Conservation (phyloP, 2,888 invertebrate genomes). For the Lobophora halterata region DNA sequence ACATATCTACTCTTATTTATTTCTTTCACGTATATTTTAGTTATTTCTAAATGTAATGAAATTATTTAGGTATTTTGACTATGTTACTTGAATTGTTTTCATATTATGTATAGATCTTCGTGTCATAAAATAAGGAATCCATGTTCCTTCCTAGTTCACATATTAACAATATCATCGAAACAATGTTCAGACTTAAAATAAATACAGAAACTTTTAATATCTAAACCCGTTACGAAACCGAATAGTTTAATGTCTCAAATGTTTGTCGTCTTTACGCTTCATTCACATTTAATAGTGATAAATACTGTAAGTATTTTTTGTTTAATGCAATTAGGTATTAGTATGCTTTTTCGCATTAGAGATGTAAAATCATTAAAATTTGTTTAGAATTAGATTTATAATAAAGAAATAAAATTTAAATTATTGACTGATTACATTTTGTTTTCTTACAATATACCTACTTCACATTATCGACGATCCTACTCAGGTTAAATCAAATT, state of each 20-base stretch:
- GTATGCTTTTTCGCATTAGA: constrained; percentile 61
- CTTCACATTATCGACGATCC: too few relatives aligned
- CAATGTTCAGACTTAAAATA: constrained; percentile 9
- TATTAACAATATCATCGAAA: too few relatives aligned
- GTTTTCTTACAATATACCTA: too few relatives aligned
- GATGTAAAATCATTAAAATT: constrained; percentile 46
- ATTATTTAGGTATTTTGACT: constrained; percentile 1
- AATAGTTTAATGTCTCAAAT: constrained; percentile 20
- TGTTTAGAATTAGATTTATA: constrained; percentile 50
- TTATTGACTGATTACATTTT: constrained; percentile 60
- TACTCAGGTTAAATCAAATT: too few relatives aligned
- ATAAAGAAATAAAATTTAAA: constrained; percentile 60
- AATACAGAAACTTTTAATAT: constrained; percentile 9
- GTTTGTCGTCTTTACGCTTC: constrained; percentile 31
- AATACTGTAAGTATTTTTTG: constrained; percentile 48
- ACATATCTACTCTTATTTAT: constrained; percentile 43
- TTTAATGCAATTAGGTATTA: constrained; percentile 59
- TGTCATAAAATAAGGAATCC: constrained; percentile 4
- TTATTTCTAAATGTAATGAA: constrained; percentile 4
- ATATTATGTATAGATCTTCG: too few relatives aligned
- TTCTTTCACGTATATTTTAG: constrained; percentile 35
- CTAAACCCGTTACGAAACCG: constrained; percentile 11
- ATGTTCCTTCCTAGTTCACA: constrained; percentile 12
- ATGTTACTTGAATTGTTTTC: too few relatives aligned
- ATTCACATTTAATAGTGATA: constrained; percentile 36